phyloP scores from a whole-genome alignment of 2,888 invertebrate genomes.

The Acrocera orbiculus region DNA sequence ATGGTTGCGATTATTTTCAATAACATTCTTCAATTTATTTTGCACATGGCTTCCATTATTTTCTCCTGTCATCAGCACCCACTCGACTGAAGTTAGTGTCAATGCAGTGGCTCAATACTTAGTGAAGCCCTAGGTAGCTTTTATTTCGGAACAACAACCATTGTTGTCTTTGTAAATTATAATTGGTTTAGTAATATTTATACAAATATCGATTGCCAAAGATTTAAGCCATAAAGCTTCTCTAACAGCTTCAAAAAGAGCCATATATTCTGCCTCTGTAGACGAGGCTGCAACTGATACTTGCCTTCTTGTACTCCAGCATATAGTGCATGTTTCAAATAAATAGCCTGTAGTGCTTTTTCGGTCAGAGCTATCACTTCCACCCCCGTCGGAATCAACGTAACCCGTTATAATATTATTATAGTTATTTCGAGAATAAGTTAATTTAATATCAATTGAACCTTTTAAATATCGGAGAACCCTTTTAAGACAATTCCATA shows the following conservation, averaged over 20 bases:
- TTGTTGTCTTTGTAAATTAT: slow-evolving; percentile 8
- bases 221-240: slow-evolving; percentile 7
- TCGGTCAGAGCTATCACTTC: slow-evolving; percentile 6
- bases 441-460: slow-evolving; percentile 4
- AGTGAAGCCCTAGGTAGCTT: no score
- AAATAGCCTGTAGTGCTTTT: slow-evolving; percentile 10
- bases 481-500: slow-evolving; percentile 7
- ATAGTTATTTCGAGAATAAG: slow-evolving; percentile 5
- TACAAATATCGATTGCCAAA: slow-evolving; percentile 1
- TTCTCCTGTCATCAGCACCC: no score
- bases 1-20: no score
- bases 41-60: no score
- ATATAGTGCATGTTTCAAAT: slow-evolving; percentile 8
- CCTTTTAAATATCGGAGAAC: no score
- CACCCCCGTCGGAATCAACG: slow-evolving; percentile 7
- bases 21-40: no score
- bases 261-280: slow-evolving; percentile 8
- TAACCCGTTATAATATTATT: slow-evolving; percentile 7
- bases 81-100: no score
- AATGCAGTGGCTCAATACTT: no score
- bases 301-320: slow-evolving; percentile 10
- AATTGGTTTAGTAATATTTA: slow-evolving; percentile 3
- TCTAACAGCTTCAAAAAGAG: slow-evolving; percentile 6
- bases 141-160: no score
- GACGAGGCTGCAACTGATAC: slow-evolving; percentile 8